Base-by-base conservation (phyloP, 2,888 invertebrate species). In the Oscheius onirici region DNA sequence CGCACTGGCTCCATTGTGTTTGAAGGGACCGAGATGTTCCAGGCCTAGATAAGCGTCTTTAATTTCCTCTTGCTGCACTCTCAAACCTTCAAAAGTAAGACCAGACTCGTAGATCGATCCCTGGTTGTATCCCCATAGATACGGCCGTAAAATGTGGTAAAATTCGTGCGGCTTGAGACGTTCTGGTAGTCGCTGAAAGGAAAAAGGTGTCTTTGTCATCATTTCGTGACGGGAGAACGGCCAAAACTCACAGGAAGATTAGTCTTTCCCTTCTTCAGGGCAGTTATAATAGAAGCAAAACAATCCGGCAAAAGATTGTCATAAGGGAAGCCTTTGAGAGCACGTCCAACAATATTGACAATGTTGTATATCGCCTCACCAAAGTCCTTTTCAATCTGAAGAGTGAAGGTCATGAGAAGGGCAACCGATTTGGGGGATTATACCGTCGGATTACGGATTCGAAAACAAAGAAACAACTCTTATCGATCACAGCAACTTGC, bases 111-210 rank as follows among this genome's bases (percentile, higher is more conserved):
- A 55, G 15, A 74, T 49, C n/a, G 52, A 58, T 0, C 63, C 68
- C 34, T 63, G 41, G 20, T 70, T 70, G 49, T 74, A 74, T 26
- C 74, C 74, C 74, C 74, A 74, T 1, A 74, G 71, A 43, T 44
- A 74, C 1, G 61, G 67, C 11, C 74, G 54, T 22, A 74, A 63
- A 17, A 65, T 58, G 40, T 74, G 69, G 44, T 71, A 74, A 49
- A 74, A 74, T 40, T 63, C 67, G 2, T 34, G 8, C 0, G 74
- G 63, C 17, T 51, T 40, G 17, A 74, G 57, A 40, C 49, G 58
- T 46, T 68, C 71, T 13, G 60, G 63, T 15, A 74, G 43, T 13
- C 65, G n/a, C 74, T 74, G 28, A 20, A 63, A 24, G 6, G 17
- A 24, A 46, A 15, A 46, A 6, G n/a, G n/a, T n/a, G n/a, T n/a